Percentiles rank a stretch among this genome's conserved stretches.
Evolutionary conservation across 2,113 vertebrate species (phyloP).

Genomic region (Planiliza haematocheilus): DNA sequence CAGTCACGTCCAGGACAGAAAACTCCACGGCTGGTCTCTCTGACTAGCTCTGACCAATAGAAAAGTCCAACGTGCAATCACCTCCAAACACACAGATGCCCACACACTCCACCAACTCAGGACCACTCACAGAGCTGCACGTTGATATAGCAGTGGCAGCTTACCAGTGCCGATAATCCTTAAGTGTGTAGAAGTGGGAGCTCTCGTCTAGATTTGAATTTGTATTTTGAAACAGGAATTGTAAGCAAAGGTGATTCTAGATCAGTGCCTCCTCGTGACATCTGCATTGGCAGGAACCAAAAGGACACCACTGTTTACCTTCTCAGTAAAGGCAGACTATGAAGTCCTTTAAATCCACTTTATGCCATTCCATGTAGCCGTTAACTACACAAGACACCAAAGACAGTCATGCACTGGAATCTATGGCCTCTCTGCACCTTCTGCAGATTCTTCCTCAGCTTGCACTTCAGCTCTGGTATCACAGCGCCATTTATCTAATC

Average conservation of each 20-base stretch:
- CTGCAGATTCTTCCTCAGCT: slow-evolving; percentile 58
- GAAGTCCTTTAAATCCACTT: slow-evolving; percentile 34
- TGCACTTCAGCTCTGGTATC: slow-evolving; percentile 64
- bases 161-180: slow-evolving; percentile 7
- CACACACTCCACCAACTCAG: slow-evolving; percentile 68
- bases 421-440: slow-evolving; percentile 62
- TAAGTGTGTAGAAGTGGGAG: slow-evolving; percentile 1
- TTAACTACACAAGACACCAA: slow-evolving; percentile 65
- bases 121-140: slow-evolving; percentile 55
- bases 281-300: slow-evolving; percentile 33
- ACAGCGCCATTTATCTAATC: slow-evolving; percentile 40
- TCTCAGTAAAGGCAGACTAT: slow-evolving; percentile 4
- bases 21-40: slow-evolving; percentile 88
- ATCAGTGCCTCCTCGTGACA: slow-evolving; percentile 1
- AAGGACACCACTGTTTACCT: slow-evolving; percentile 21
- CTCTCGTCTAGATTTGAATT: slow-evolving; percentile 18
- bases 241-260: slow-evolving; percentile 14
- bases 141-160: slow-evolving; percentile 21
- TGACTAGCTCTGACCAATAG: slow-evolving; percentile 83
- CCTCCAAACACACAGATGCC: slow-evolving; percentile 1
- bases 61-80: slow-evolving; percentile 1
- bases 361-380: slow-evolving; percentile 18
- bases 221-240: slow-evolving; percentile 12
- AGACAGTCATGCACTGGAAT: slow-evolving; percentile 82
- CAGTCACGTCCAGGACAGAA: slow-evolving; percentile 74